Evolutionary conservation across 2,797 vertebrate species (phyloP), one percentile per base, ranked within the genome.

Genomic region (Chelidonichthys spinosus): DNA sequence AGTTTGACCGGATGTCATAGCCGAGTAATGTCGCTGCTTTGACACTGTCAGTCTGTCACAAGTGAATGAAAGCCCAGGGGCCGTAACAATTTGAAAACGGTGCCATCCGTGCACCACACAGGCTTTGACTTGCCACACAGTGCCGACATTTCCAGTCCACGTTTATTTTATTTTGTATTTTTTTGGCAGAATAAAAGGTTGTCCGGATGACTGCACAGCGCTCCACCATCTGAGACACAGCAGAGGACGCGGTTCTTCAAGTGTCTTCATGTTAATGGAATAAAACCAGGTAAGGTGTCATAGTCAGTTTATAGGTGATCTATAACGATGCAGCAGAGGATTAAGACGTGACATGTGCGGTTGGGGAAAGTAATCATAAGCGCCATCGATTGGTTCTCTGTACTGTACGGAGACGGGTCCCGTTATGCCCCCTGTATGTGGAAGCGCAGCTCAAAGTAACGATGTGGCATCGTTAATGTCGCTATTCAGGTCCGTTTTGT

Each of bases 241-340:
- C 63, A 39, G 61, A 76, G 78, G 81, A 87, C 74, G 70, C 75
- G 64, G 60, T 67, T 81, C 60, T 78, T 72, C 42, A 74, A 59
- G 82, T 76, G 76, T 68, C 42, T 68, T 68, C 55, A 10, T 18
- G 50, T 89, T 18, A 10, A 82, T 85, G 88, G 83, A 81, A 74
- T 87, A 83, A 85, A 78, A 62, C 14, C 85, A 91, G 91, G 90
- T 92, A 86, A 84, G 87, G 13, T 15, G 68, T 80, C 59, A 39
- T 2, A 15, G 18, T 76, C 43, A 58, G 11, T 5, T n/a, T 53
- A 14, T 33, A 17, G 39, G 17, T 58, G 14, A 64, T 85, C 0
- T 53, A 2, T 43, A 56, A 62, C 36, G 49, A 52, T 70, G 74
- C 43, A 55, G 67, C 72, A 67, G 62, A 50, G 32, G 6, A 0